Evolutionary conservation across 2,888 invertebrate genomes (phyloP).

Genomic region (Aleiodes alternator): DNA sequence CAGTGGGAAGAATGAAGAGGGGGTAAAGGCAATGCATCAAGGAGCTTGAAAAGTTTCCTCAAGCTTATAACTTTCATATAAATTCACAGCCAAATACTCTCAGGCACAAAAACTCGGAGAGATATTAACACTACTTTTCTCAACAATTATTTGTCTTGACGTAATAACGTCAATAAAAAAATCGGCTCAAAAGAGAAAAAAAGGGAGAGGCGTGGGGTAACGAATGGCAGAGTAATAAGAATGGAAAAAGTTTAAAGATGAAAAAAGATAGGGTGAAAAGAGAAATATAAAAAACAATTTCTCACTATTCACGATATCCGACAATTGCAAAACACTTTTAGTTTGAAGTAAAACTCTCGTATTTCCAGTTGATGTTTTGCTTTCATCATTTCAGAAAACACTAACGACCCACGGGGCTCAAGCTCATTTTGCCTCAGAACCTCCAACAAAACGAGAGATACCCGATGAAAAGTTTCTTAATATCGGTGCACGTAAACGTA

Average conservation of each 20-base stretch:
- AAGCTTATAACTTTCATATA: slow-evolving; percentile 14
- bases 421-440: slow-evolving; percentile 48
- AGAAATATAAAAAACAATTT: neutral
- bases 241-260: slow-evolving; percentile 1
- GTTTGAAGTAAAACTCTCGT: slow-evolving; percentile 37
- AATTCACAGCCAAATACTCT: slow-evolving; percentile 18
- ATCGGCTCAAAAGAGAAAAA: neutral
- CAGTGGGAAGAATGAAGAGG: neutral
- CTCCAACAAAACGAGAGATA: slow-evolving; percentile 46
- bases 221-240: too few species aligned
- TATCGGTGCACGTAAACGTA: slow-evolving; percentile 62
- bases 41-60: slow-evolving; percentile 21
- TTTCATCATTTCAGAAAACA: slow-evolving; percentile 63
- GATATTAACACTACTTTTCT: slow-evolving; percentile 31
- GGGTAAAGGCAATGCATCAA: neutral
- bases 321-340: slow-evolving; percentile 58
- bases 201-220: neutral
- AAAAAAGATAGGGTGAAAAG: neutral
- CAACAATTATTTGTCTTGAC: slow-evolving; percentile 15
- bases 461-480: slow-evolving; percentile 72
- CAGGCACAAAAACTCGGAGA: neutral
- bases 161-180: slow-evolving; percentile 22
- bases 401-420: slow-evolving; percentile 59
- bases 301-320: slow-evolving; percentile 39
- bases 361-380: slow-evolving; percentile 64